These are phyloP conservation scores for Hydrolagus colliei DNA, from an alignment of 2,797 vertebrate genomes.

Conservation along the genomic window DNA sequence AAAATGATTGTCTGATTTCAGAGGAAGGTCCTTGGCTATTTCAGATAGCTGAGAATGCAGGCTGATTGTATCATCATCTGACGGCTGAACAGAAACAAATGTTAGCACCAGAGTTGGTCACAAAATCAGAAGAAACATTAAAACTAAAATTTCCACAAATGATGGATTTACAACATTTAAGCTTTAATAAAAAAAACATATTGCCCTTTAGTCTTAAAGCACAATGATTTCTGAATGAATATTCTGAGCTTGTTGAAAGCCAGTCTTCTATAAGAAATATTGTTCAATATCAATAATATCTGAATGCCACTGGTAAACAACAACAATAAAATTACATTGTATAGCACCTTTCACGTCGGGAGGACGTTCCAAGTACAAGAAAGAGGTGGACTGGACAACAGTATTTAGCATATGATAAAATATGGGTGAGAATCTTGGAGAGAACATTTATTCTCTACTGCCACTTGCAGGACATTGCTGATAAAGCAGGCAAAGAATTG, in stretches of 20 bases:
- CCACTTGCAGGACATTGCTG: constrained; percentile 11
- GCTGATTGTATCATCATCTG: constrained; percentile 94
- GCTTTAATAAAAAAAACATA: too few species aligned
- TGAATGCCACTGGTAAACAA: not conserved
- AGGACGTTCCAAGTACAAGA: too few species aligned
- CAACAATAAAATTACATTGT: too few species aligned
- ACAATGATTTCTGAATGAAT: not conserved
- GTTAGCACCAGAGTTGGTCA: constrained; percentile 33
- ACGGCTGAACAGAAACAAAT: constrained; percentile 67
- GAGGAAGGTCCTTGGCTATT: constrained; percentile 66
- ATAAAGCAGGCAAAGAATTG: not conserved
- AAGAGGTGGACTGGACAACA: too few species aligned
- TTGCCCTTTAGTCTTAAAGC: too few species aligned
- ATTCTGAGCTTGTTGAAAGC: not conserved
- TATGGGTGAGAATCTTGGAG: too few species aligned
- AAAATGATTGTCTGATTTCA: constrained; percentile 71
- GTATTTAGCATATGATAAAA: too few species aligned
- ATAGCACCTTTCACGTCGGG: too few species aligned
- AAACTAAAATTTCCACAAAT: not conserved
- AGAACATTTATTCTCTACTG: not conserved
- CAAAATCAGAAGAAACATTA: not conserved
- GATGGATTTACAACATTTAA: not conserved
- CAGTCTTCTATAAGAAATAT: not conserved
- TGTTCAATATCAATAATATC: not conserved
- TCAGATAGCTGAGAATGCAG: constrained; percentile 96